Conservation (phyloP, 1,140 invertebrate genomes). For the Gerris buenoi region DNA sequence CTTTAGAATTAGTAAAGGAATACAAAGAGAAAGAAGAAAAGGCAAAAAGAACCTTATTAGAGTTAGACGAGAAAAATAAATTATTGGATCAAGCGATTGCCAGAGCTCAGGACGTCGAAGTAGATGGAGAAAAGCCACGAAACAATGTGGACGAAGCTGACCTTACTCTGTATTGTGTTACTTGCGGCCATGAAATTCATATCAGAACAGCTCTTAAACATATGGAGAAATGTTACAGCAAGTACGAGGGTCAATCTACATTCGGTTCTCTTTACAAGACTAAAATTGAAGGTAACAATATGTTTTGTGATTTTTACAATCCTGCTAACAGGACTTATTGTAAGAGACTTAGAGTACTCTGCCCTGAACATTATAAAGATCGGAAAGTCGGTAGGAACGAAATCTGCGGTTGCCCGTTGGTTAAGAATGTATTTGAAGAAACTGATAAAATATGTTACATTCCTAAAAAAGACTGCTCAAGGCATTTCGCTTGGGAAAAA, state of each 20-base stretch:
- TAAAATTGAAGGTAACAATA: constrained; percentile 80
- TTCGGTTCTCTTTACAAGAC: constrained; percentile 91
- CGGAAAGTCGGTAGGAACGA: constrained; percentile 69
- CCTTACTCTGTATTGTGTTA: constrained; percentile 86
- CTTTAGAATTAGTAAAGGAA: constrained; percentile 30
- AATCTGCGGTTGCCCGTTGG: constrained; percentile 81
- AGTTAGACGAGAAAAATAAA: constrained; percentile 56
- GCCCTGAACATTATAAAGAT: constrained; percentile 96
- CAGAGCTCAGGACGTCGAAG: constrained; percentile 42
- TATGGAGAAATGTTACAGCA: constrained; percentile 91
- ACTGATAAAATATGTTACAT: constrained; percentile 71
- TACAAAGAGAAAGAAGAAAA: constrained; percentile 60
- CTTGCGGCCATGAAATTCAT: constrained; percentile 87
- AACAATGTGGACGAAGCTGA: constrained; percentile 57
- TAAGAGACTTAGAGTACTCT: constrained; percentile 84
- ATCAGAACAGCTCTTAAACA: constrained; percentile 77
- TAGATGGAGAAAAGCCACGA: constrained; percentile 43
- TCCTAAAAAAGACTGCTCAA: constrained; percentile 79
- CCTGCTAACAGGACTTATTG: constrained; percentile 81
- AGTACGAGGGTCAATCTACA: constrained; percentile 93
- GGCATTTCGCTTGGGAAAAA: constrained; percentile 93
- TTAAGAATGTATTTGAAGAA: constrained; percentile 61
- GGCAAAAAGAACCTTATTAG: constrained; percentile 55
- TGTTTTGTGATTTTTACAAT: constrained; percentile 98
- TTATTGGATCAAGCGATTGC: constrained; percentile 59